phyloP scores from a whole-genome alignment of 1,140 invertebrate species.

The Nylanderia fulva region DNA sequence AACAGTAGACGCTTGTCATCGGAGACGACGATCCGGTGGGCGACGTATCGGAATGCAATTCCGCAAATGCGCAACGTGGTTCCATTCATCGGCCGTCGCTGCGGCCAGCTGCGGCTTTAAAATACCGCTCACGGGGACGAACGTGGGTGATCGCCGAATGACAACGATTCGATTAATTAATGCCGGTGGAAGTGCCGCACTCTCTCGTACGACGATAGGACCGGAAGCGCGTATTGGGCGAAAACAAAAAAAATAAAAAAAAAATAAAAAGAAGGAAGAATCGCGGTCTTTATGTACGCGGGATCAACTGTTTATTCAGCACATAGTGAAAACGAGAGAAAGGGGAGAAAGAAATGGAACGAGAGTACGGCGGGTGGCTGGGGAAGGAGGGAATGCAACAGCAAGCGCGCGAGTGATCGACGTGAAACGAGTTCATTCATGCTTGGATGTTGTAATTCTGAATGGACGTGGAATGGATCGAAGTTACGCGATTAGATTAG shows the following conservation, averaged over 20 bases:
- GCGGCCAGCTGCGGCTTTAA: slow-evolving; percentile 40
- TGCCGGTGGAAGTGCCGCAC: background rate
- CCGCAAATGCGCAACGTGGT: slow-evolving; percentile 38
- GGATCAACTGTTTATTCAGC: slow-evolving; percentile 76
- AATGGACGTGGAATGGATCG: slow-evolving; percentile 62
- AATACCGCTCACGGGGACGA: slow-evolving; percentile 14
- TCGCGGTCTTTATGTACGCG: slow-evolving; percentile 66
- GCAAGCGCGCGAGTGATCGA: slow-evolving; percentile 70
- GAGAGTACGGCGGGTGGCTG: background rate
- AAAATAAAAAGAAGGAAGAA: slow-evolving; percentile 49
- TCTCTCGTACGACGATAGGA: background rate
- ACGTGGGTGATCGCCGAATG: slow-evolving; percentile 42
- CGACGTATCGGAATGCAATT: slow-evolving; percentile 43
- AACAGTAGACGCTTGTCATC: slow-evolving; percentile 54
- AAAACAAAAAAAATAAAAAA: background rate
- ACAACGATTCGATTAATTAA: slow-evolving; percentile 69
- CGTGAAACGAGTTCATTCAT: slow-evolving; percentile 78
- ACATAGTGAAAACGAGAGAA: slow-evolving; percentile 51
- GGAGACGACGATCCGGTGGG: slow-evolving; percentile 19
- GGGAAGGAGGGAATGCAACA: slow-evolving; percentile 53
- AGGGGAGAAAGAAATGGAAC: slow-evolving; percentile 47
- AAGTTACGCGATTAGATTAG: slow-evolving; percentile 51
- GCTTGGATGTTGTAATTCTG: slow-evolving; percentile 62
- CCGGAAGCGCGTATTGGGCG: slow-evolving; percentile 10
- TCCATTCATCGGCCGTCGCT: slow-evolving; percentile 26